Evolutionary conservation across 2,113 vertebrate species (phyloP).

Genomic region (Nannobrachium achirus): DNA sequence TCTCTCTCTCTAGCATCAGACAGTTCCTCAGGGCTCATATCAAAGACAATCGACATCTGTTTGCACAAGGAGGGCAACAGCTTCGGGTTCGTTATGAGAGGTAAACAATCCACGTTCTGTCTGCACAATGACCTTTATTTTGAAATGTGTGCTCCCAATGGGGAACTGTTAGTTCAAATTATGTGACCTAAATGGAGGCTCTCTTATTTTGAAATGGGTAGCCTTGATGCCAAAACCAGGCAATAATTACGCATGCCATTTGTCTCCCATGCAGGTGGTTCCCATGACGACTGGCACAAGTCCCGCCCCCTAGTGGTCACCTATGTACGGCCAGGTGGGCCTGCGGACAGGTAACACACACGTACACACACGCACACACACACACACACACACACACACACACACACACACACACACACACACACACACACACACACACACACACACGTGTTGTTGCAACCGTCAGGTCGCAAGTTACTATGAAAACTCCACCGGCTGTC

Average conservation of each 20-base stretch:
- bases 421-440: too few relatives aligned
- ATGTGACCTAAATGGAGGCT: too few relatives aligned
- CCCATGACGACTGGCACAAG: constrained; percentile 94
- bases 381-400: not conserved
- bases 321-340: constrained; percentile 91
- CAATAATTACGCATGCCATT: not conserved
- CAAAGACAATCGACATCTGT: constrained; percentile 95
- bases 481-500: too few relatives aligned
- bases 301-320: constrained; percentile 93
- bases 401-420: not conserved
- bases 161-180: too few relatives aligned
- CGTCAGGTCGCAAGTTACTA: too few relatives aligned
- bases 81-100: constrained; percentile 97
- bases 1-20: constrained; percentile 83
- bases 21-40: constrained; percentile 88
- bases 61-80: constrained; percentile 97
- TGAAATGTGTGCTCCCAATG: too few relatives aligned
- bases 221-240: too few relatives aligned
- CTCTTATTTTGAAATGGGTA: not conserved
- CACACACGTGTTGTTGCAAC: too few relatives aligned
- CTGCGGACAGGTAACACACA: constrained; percentile 90
- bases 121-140: not conserved
- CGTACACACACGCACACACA: not conserved
- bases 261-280: constrained; percentile 72
- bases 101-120: constrained; percentile 66